Percentiles rank a stretch among this genome's conserved stretches.
phyloP scores from a whole-genome alignment of 1,140 invertebrate species.

The Nylanderia fulva region DNA sequence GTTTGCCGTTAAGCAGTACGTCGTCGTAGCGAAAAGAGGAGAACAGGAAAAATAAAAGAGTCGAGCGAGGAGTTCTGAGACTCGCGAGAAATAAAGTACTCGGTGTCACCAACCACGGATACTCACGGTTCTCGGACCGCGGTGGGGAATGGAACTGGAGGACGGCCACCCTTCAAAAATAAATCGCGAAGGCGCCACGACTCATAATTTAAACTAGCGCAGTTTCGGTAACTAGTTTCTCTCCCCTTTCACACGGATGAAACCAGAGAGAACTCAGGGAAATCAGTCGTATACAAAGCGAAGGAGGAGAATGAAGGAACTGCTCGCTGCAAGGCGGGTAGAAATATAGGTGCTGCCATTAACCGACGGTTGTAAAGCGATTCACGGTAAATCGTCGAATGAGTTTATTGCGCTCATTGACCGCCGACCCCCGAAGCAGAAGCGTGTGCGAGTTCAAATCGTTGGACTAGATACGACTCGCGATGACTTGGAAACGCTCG shows the following conservation, averaged over 20 bases:
- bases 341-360: slow-evolving; percentile 72
- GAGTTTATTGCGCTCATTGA: slow-evolving; percentile 86
- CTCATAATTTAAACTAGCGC: slow-evolving; percentile 85
- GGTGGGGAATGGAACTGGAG: neutral
- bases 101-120: slow-evolving; percentile 54
- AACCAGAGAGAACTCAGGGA: slow-evolving; percentile 54
- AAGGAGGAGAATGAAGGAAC: neutral
- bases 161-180: slow-evolving; percentile 78
- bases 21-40: slow-evolving; percentile 4
- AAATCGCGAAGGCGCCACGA: slow-evolving; percentile 81
- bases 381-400: slow-evolving; percentile 84
- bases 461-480: slow-evolving; percentile 42
- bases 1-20: slow-evolving; percentile 57
- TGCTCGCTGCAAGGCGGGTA: neutral
- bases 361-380: slow-evolving; percentile 85
- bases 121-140: slow-evolving; percentile 27
- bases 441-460: slow-evolving; percentile 78
- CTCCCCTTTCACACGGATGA: slow-evolving; percentile 56
- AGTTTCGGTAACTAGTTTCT: slow-evolving; percentile 86
- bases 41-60: neutral
- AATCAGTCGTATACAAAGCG: slow-evolving; percentile 46
- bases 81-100: slow-evolving; percentile 69
- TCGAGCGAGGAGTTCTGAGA: slow-evolving; percentile 39
- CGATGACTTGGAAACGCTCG: slow-evolving; percentile 61
- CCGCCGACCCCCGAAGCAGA: slow-evolving; percentile 75